A percentile compares a stretch with the other conserved stretches of the same genome.
Evolutionary conservation across 2,113 vertebrate genomes (phyloP).

Genomic region (Cheirogaleus medius): DNA sequence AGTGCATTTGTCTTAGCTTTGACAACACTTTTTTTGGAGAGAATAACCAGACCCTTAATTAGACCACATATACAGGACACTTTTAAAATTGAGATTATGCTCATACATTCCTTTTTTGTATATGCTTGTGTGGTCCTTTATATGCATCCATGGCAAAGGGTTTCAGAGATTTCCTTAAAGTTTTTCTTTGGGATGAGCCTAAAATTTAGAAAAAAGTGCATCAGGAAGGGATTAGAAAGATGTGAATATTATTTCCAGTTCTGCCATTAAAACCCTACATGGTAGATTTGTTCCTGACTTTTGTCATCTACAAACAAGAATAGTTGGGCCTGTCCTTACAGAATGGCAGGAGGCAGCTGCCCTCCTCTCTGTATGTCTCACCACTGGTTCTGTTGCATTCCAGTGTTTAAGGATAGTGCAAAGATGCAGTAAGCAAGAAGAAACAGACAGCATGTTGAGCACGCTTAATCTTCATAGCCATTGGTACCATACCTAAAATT

Average conservation of each 20-base stretch:
- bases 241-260: neutral
- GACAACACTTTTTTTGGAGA: constrained; percentile 25
- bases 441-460: accelerated
- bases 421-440: neutral
- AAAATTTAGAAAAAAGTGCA: neutral
- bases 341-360: neutral
- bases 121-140: constrained; percentile 51
- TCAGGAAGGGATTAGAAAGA: neutral
- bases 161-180: neutral
- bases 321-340: neutral
- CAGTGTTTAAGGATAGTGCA: neutral
- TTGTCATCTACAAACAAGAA: neutral
- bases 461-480: neutral
- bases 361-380: neutral
- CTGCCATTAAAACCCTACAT: neutral
- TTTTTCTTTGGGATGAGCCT: neutral
- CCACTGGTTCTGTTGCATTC: neutral
- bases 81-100: constrained; percentile 72
- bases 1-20: constrained; percentile 42
- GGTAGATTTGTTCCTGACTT: neutral
- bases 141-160: neutral
- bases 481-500: neutral
- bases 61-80: constrained; percentile 74
- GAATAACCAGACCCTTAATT: constrained; percentile 78
- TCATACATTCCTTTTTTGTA: constrained; percentile 34